Percentiles rank a stretch among this genome's conserved stretches.
These are phyloP conservation scores for Sturmia bella DNA, from an alignment of 2,888 invertebrate species.

Conservation along the genomic window DNA sequence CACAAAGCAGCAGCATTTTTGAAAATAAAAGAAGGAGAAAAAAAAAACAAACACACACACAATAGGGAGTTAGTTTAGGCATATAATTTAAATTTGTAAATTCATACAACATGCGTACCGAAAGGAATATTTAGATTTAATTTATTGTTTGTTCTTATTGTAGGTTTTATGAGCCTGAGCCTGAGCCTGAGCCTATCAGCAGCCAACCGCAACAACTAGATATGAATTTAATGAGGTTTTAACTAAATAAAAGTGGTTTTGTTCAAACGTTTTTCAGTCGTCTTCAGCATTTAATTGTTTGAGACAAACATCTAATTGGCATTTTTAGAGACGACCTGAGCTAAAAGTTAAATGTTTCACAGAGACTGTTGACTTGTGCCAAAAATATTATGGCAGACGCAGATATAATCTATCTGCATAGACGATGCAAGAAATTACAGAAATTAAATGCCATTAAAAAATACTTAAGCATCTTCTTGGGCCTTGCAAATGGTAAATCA, in stretches of 20 bases:
- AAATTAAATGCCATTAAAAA: no score
- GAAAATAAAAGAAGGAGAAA: slow-evolving; percentile 12
- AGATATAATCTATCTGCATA: background rate
- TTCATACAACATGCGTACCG: slow-evolving; percentile 25
- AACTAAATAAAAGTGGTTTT: slow-evolving; percentile 16
- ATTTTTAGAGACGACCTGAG: slow-evolving; percentile 40
- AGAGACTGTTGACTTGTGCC: slow-evolving; percentile 3
- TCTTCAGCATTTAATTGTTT: slow-evolving; percentile 37
- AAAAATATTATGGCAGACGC: slow-evolving; percentile 5
- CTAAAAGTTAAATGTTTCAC: slow-evolving; percentile 21
- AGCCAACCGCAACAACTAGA: slow-evolving; percentile 46
- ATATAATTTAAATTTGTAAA: slow-evolving; percentile 55
- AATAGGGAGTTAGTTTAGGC: slow-evolving; percentile 49
- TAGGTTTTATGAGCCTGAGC: slow-evolving; percentile 54
- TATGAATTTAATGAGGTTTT: slow-evolving; percentile 56
- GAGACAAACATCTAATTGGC: slow-evolving; percentile 53
- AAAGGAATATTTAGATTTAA: slow-evolving; percentile 55
- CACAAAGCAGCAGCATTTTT: no score
- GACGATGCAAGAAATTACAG: no score
- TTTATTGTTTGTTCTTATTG: slow-evolving; percentile 42
- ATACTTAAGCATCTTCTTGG: no score
- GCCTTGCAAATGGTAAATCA: no score
- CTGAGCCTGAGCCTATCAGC: no score
- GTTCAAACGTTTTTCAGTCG: slow-evolving; percentile 21
- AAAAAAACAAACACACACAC: slow-evolving; percentile 49